A percentile compares a stretch with the other conserved stretches of the same genome.
These are phyloP conservation scores for Drosophila barbarae DNA, from an alignment of 2,888 invertebrate genomes.

Conservation along the genomic window DNA sequence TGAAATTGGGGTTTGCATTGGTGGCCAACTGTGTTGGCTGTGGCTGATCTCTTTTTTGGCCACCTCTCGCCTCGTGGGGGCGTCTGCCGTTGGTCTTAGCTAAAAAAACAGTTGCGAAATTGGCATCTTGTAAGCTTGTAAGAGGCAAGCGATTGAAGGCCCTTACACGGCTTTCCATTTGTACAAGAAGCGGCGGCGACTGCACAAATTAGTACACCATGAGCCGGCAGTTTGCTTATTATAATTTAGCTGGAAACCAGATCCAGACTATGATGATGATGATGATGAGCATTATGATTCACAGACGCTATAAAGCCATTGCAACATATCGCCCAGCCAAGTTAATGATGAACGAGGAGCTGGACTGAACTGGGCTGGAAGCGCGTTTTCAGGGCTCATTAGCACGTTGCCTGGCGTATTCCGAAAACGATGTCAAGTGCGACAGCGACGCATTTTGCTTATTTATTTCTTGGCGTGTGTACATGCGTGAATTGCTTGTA, in stretches of 20 bases:
- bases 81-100: slow-evolving; percentile 32
- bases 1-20: slow-evolving; percentile 2
- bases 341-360: slow-evolving; percentile 39
- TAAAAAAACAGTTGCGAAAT: slow-evolving; percentile 50
- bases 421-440: slow-evolving; percentile 68
- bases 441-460: slow-evolving; percentile 33
- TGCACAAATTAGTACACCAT: slow-evolving; percentile 42
- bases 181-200: slow-evolving; percentile 19
- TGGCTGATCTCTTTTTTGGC: slow-evolving; percentile 9
- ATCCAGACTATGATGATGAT: neutral
- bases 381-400: slow-evolving; percentile 63
- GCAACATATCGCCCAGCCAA: slow-evolving; percentile 36
- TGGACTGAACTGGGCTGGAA: slow-evolving; percentile 38
- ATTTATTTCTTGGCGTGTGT: slow-evolving; percentile 35
- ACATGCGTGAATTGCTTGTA: slow-evolving; percentile 33
- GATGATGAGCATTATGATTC: slow-evolving; percentile 44
- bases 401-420: slow-evolving; percentile 60
- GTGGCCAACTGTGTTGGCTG: slow-evolving; percentile 10
- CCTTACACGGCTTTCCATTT: slow-evolving; percentile 12
- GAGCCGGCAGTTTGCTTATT: slow-evolving; percentile 32
- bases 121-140: slow-evolving; percentile 41
- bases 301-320: slow-evolving; percentile 41
- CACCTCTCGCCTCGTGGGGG: slow-evolving; percentile 16
- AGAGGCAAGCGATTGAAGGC: slow-evolving; percentile 24
- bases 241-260: slow-evolving; percentile 42